Conservation (phyloP, 2,797 vertebrate species). For the Stomatorhinus walkeri region DNA sequence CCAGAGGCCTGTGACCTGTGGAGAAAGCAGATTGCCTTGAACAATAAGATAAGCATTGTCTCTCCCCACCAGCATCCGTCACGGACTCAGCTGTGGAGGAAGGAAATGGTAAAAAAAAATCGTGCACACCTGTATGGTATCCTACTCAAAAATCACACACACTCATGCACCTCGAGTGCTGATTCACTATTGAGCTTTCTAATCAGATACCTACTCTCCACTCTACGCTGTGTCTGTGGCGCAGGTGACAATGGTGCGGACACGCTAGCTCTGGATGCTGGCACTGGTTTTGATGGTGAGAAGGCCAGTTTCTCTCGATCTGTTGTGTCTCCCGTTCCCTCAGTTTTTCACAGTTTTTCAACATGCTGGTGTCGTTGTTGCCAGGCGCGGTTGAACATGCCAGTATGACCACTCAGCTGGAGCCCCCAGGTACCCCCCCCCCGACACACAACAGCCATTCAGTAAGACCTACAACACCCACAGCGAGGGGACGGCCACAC, state of each 20-base stretch:
- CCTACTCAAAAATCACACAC: background rate
- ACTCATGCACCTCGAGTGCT: background rate
- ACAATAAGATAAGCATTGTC: background rate
- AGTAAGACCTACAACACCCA: background rate
- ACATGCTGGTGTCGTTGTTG: background rate
- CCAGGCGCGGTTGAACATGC: slow-evolving; percentile 37
- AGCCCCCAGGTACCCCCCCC: slow-evolving; percentile 32
- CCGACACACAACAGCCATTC: background rate
- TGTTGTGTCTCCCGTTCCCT: background rate
- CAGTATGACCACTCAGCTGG: slow-evolving; percentile 34
- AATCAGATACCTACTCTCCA: background rate
- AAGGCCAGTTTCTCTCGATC: background rate
- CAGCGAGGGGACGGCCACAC: too few relatives aligned
- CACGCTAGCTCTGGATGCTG: slow-evolving; percentile 16
- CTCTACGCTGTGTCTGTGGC: background rate
- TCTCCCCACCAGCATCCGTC: background rate
- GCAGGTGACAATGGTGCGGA: slow-evolving; percentile 33
- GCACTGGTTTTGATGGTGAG: slow-evolving; percentile 38
- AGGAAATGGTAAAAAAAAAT: background rate
- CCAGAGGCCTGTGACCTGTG: background rate
- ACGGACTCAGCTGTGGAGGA: background rate
- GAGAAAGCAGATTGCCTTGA: background rate
- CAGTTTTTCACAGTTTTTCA: background rate
- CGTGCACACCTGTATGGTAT: background rate
- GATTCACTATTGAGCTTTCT: background rate